phyloP scores from a whole-genome alignment of 2,797 vertebrate species.

The Hoplostethus atlanticus region DNA sequence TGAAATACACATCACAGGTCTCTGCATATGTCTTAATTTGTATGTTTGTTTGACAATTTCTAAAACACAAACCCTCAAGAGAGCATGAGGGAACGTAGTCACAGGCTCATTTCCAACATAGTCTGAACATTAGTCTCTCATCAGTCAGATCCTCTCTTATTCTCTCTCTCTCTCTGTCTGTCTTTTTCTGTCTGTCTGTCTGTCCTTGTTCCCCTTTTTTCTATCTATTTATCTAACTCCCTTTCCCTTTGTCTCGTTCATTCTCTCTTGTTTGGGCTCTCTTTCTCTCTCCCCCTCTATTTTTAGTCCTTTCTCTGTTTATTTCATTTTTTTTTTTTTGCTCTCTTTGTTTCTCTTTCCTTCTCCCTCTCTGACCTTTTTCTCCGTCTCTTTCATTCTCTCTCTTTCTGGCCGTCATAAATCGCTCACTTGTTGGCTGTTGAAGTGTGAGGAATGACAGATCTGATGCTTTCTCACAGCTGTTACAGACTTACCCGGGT shows the following conservation, averaged over 20 bases:
- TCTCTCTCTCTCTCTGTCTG: conserved; percentile 7
- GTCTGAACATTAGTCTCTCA: not conserved
- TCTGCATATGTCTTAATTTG: too few relatives aligned
- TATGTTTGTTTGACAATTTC: too few relatives aligned
- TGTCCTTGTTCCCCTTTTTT: not conserved
- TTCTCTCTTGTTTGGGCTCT: conserved; percentile 37
- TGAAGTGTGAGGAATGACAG: conserved; percentile 83
- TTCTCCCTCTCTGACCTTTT: too few relatives aligned
- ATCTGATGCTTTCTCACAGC: conserved; percentile 80
- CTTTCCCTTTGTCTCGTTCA: conserved; percentile 17
- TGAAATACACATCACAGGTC: not conserved
- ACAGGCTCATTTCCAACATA: too few relatives aligned
- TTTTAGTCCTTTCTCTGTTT: conserved; percentile 69
- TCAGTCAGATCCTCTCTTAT: conserved; percentile 24
- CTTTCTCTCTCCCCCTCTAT: conserved; percentile 43
- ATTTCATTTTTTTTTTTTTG: conserved; percentile 37
- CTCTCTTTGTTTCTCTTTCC: conserved; percentile 1
- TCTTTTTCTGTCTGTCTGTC: not conserved
- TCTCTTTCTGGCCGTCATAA: conserved; percentile 62
- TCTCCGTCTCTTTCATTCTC: conserved; percentile 34
- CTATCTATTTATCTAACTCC: not conserved
- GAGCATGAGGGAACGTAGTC: too few relatives aligned
- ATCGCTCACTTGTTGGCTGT: conserved; percentile 79
- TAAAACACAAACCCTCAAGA: too few relatives aligned
- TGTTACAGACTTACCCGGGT: conserved; percentile 70